A percentile compares a stretch with the other conserved stretches of the same genome.
Evolutionary conservation across 2,113 vertebrate genomes (phyloP).

Genomic region (Scopus umbretta): DNA sequence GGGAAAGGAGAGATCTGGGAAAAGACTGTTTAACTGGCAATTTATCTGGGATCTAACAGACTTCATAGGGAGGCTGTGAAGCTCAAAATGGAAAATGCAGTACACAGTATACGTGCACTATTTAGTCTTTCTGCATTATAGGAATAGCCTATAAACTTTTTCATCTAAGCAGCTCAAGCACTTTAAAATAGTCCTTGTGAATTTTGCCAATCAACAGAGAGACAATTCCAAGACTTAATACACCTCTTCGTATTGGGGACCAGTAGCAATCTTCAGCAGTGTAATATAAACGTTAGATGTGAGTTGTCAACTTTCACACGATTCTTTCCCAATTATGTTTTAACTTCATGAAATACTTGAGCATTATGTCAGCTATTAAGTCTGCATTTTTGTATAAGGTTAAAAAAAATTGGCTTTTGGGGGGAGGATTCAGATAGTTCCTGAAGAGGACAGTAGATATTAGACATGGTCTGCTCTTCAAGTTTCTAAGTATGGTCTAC

Average conservation of each 20-base stretch:
- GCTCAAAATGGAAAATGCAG: not conserved
- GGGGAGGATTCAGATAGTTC: not conserved
- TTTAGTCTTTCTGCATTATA: not conserved
- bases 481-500: not conserved
- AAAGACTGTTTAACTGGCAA: not conserved
- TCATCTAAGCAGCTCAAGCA: not conserved
- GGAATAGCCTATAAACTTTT: not conserved
- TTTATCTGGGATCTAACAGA: not conserved
- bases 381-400: not conserved
- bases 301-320: not conserved
- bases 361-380: not conserved
- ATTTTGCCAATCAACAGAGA: not conserved
- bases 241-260: not conserved
- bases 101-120: not conserved
- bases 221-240: not conserved
- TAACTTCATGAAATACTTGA: not conserved
- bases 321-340: not conserved
- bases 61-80: not conserved
- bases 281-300: accelerated
- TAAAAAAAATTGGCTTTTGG: not conserved
- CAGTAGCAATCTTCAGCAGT: not conserved
- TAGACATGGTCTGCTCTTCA: not conserved
- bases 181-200: not conserved
- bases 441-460: not conserved
- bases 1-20: not conserved